Base-by-base conservation (phyloP, 2,113 vertebrate species). In the Scytalopus superciliaris region DNA sequence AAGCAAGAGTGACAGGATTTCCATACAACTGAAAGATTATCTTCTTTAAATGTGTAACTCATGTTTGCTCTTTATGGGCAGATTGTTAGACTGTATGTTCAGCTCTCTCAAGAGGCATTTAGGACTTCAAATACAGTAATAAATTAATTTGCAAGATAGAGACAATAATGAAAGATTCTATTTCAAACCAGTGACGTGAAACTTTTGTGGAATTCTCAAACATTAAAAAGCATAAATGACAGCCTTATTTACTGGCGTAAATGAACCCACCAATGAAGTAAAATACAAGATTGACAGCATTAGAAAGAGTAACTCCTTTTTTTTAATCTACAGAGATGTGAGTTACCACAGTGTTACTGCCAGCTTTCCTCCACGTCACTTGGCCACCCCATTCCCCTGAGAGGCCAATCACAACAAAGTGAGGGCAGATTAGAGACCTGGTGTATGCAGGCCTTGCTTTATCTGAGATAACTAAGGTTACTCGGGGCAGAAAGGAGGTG, bases 1-100 rank as follows among this genome's bases (percentile, higher is more conserved):
- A 95, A 97, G 87, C 91, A 95, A 96, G 96, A 98, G 93, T 81
- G 94, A 97, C 91, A 89, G 96, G 76, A 87, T 97, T 97, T 96
- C 93, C 84, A 39, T 39, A 78, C 37, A 37, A 80, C 81, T 86
- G 57, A 68, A 96, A 97, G 84, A 97, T 96, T 94, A 97, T 94
- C 79, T 95, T 92, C 94, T 97, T 98, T 96, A 96, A 89, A 91
- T 87, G 92, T 96, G 82, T 93, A 96, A 94, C 96, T 96, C 83
- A 56, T 94, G 88, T 97, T 95, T 84, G 89, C 79, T 97, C 88
- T 96, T 95, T 83, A 64, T 96, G 95, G 93, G 88, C 93, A 94
- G 69, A 96, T 87, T 96, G 93, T 95, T 96, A 94, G 49, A 66
- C 85, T 91, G 63, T 87, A 92, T 63, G 45, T 92, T 96, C 75